Conservation (phyloP, 2,888 invertebrate species). For the Meghimatium bilineatum region DNA sequence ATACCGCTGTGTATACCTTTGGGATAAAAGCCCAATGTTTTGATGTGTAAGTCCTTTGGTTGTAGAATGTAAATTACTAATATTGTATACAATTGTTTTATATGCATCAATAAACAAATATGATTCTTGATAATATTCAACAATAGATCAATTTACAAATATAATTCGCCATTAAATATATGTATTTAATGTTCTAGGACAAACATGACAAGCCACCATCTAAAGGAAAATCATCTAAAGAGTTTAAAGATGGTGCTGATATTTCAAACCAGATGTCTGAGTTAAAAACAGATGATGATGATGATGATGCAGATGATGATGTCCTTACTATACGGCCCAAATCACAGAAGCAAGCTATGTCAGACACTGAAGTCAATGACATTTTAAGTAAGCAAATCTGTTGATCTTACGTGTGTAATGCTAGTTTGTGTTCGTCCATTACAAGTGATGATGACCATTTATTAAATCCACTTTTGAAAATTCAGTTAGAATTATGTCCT, state of each 20-base stretch:
- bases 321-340: slow-evolving; percentile 78
- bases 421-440: background rate
- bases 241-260: slow-evolving; percentile 53
- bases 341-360: slow-evolving; percentile 86
- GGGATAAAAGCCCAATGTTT: too few relatives aligned
- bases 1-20: too few relatives aligned
- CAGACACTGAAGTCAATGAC: slow-evolving; percentile 62
- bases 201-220: background rate
- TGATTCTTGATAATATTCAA: too few relatives aligned
- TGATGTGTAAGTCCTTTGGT: too few relatives aligned
- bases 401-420: background rate
- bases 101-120: too few relatives aligned
- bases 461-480: too few relatives aligned
- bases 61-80: too few relatives aligned
- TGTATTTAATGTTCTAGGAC: background rate
- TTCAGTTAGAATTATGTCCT: too few relatives aligned
- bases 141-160: too few relatives aligned
- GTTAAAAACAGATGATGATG: slow-evolving; percentile 49
- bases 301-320: slow-evolving; percentile 52
- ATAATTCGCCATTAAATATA: background rate
- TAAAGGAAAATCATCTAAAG: slow-evolving; percentile 19
- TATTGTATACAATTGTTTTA: too few relatives aligned
- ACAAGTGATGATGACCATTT: too few relatives aligned
- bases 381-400: slow-evolving; percentile 57
- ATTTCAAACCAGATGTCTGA: slow-evolving; percentile 55